Evolutionary conservation across 1,140 invertebrate species (phyloP).

Genomic region (Drosophila pruinosa): DNA sequence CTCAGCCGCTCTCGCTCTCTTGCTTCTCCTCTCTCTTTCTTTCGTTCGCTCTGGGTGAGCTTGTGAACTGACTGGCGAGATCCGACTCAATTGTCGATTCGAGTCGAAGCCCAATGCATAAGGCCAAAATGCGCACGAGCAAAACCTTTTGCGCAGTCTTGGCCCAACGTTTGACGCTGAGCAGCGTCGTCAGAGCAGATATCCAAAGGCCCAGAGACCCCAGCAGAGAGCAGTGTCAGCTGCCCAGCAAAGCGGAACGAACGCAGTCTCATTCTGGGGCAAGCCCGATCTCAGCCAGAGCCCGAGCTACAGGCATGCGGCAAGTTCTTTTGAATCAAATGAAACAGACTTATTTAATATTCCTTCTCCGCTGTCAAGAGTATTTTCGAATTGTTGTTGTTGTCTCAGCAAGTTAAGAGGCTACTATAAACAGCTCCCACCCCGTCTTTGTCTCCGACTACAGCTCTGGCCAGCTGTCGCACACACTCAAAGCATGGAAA

Average conservation of each 20-base stretch:
- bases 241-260: slow-evolving; percentile 74
- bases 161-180: slow-evolving; percentile 38
- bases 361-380: slow-evolving; percentile 35
- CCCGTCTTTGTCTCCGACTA: not conserved
- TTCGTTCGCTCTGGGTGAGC: not conserved
- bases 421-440: not conserved
- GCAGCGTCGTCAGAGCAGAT: slow-evolving; percentile 18
- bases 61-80: slow-evolving; percentile 21
- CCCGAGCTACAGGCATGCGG: slow-evolving; percentile 45
- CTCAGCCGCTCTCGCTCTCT: not conserved
- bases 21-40: not conserved
- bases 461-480: slow-evolving; percentile 13
- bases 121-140: slow-evolving; percentile 70
- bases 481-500: slow-evolving; percentile 35
- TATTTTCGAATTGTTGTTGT: slow-evolving; percentile 17
- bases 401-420: slow-evolving; percentile 10
- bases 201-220: not conserved
- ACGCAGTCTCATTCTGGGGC: slow-evolving; percentile 43
- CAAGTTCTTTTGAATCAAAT: slow-evolving; percentile 77
- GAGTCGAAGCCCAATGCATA: slow-evolving; percentile 51
- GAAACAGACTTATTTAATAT: slow-evolving; percentile 79
- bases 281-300: slow-evolving; percentile 28
- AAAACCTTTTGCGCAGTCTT: slow-evolving; percentile 76
- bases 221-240: slow-evolving; percentile 59
- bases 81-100: slow-evolving; percentile 14